Conservation (phyloP, 2,113 vertebrate species). For the Bagarius yarrelli region DNA sequence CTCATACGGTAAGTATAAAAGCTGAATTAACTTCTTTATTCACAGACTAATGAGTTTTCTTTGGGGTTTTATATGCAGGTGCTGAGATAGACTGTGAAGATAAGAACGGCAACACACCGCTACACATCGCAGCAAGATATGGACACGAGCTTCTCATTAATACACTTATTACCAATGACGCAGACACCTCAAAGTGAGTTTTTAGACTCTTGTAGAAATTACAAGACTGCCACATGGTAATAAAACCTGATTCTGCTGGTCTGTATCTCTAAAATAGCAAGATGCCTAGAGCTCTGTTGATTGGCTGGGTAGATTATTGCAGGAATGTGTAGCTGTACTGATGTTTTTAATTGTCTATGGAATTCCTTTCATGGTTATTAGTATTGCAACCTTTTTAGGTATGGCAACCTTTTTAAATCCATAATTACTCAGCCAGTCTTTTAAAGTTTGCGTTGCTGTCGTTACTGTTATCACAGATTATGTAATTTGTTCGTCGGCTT, state of each 20-base stretch:
- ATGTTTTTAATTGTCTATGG: not conserved
- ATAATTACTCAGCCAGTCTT: not conserved
- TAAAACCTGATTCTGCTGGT: too few species aligned
- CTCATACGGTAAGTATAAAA: not conserved
- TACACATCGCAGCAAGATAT: conserved; percentile 96
- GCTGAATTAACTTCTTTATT: not conserved
- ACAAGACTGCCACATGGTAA: too few species aligned
- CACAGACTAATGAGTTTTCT: not conserved
- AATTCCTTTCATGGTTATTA: too few species aligned
- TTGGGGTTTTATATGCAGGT: conserved; percentile 66
- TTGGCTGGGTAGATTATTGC: too few species aligned
- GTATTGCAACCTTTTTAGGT: too few species aligned
- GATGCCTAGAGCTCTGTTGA: too few species aligned
- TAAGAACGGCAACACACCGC: conserved; percentile 94
- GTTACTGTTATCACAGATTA: not conserved
- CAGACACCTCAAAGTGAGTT: conserved; percentile 93
- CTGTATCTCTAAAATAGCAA: too few species aligned
- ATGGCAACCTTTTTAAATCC: too few species aligned
- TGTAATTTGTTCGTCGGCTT: not conserved
- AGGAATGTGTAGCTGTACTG: not conserved
- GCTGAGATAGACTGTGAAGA: conserved; percentile 98
- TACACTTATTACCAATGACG: conserved; percentile 93
- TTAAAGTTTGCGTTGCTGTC: not conserved
- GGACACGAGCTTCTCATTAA: conserved; percentile 98
- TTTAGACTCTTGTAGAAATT: too few species aligned